Percentiles rank a stretch among this genome's conserved stretches.
Conservation (phyloP, 2,113 vertebrate species). For the Pedionomus torquatus region DNA sequence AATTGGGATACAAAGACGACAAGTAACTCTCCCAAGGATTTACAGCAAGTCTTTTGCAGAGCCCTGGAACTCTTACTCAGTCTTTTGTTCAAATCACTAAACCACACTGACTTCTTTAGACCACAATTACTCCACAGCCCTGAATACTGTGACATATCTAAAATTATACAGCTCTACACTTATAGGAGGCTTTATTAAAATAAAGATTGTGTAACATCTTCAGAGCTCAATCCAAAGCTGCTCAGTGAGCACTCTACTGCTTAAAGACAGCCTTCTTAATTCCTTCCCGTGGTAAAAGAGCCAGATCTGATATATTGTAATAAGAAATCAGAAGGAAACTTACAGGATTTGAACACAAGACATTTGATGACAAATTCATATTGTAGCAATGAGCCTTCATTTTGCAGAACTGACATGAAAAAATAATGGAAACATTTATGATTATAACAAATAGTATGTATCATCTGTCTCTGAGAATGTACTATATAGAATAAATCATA, state of each 20-base stretch:
- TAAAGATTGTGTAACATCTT: conserved; percentile 8
- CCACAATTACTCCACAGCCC: conserved; percentile 24
- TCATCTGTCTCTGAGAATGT: not conserved
- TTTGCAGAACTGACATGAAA: conserved; percentile 6
- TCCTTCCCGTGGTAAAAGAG: not conserved
- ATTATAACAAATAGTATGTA: conserved; percentile 8
- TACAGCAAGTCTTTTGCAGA: conserved; percentile 42
- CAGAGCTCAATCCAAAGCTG: conserved; percentile 2
- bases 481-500: not conserved
- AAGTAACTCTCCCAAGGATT: conserved; percentile 45
- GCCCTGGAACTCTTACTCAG: conserved; percentile 29
- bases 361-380: not conserved
- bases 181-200: conserved; percentile 24
- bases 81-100: conserved; percentile 29
- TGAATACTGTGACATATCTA: conserved; percentile 22
- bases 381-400: not conserved
- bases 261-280: not conserved
- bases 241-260: not conserved
- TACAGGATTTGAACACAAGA: conserved; percentile 5
- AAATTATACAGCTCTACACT: conserved; percentile 23
- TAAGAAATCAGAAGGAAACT: not conserved
- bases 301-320: not conserved
- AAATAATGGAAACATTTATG: conserved; percentile 2
- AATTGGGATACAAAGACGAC: conserved; percentile 42
- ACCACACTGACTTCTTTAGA: conserved; percentile 40